Evolutionary conservation across 2,888 invertebrate species (phyloP), one percentile per base, ranked within the genome.

Genomic region (Rapana venosa): DNA sequence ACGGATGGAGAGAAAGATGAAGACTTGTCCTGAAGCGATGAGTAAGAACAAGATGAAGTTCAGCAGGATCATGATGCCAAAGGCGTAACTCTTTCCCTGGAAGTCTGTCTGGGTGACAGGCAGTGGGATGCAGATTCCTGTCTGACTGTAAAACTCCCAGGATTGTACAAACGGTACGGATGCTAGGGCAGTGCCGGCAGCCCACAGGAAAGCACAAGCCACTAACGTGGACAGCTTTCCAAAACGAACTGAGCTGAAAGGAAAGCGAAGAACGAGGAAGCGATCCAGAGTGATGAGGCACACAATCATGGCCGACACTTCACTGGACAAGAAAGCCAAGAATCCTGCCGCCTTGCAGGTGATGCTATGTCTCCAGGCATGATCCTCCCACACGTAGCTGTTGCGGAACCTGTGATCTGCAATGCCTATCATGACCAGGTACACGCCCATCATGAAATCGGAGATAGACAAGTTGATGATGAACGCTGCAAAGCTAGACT

Each of bases 201-300:
- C 26, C 81, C 81, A 83, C 5, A 83, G 26, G 6, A 17, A n/a
- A 5, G 30, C 22, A 47, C 30, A 56, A 15, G 30, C 36, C 15
- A 84, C 30, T 17, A 30, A 0, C 4, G 84, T 15, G 4, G 84
- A 84, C 5, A 13, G 8, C 17, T 58, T 84, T 5, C 30, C n/a
- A 5, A 58, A 22, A 0, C 30, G 84, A 1, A 84, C 5, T 0
- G n/a, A 30, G 2, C 87, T 96, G 81, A 97, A 95, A 30, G 97
- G 97, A 90, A 97, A 96, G n/a, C 97, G 97, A 74, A 97, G 97
- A 0, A 97, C 97, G 92, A 97, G 96, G 92, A 97, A 96, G 20
- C 97, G 96, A 86, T 97, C 97, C 96, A 97, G 96, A 0, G 97
- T 97, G 89, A 97, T 97, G 91, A 97, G 93, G 0, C 97, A 97